Percentiles rank a stretch among this genome's conserved stretches.
Evolutionary conservation across 2,797 vertebrate species (phyloP).

Genomic region (Arrhamphus sclerolepis): DNA sequence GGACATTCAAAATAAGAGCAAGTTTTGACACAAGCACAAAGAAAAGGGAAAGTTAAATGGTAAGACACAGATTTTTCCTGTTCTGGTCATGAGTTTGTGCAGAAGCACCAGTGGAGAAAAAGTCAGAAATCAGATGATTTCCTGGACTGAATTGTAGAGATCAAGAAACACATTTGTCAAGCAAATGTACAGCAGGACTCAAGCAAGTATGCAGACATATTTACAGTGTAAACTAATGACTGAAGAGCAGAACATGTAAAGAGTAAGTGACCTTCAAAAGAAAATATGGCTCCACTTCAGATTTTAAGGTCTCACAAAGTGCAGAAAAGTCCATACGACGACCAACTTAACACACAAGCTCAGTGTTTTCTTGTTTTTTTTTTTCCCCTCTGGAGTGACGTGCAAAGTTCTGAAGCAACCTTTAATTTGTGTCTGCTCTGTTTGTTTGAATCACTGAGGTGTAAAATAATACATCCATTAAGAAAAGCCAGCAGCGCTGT

Average conservation of each 20-base stretch:
- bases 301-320: conserved; percentile 14
- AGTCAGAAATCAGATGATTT: no score
- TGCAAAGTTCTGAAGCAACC: conserved; percentile 3
- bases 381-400: neutral
- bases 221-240: conserved; percentile 54
- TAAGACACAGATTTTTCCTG: conserved; percentile 1
- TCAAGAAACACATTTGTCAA: conserved; percentile 6
- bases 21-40: conserved; percentile 42
- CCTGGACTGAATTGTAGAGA: no score
- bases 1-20: conserved; percentile 49
- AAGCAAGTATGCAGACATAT: conserved; percentile 27
- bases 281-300: conserved; percentile 12
- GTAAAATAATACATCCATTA: conserved; percentile 22
- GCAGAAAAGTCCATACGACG: conserved; percentile 7
- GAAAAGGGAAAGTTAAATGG: neutral
- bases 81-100: neutral
- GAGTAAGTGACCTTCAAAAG: conserved; percentile 12
- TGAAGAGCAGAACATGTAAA: neutral
- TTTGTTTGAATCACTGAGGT: conserved; percentile 15
- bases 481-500: conserved; percentile 36
- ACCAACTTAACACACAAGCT: neutral
- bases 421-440: conserved; percentile 13
- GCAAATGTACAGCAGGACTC: conserved; percentile 27
- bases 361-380: conserved; percentile 1
- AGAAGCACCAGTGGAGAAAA: neutral